Evolutionary conservation across 2,888 invertebrate genomes (phyloP).

Genomic region (Parnassius orleans): DNA sequence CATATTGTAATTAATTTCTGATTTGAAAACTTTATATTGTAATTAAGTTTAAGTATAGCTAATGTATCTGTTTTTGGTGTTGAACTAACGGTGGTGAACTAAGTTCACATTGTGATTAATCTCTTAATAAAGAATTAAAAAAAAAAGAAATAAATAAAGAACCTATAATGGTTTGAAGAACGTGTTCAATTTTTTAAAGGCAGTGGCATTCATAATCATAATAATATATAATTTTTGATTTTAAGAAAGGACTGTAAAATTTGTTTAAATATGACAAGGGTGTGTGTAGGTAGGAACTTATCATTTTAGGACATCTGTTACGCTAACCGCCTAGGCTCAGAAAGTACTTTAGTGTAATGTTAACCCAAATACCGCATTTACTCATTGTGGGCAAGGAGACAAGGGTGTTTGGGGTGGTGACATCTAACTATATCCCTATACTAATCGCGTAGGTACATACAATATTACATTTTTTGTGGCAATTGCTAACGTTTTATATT

Average conservation of each 20-base stretch:
- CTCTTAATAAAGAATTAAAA: too few relatives aligned
- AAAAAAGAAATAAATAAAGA: not conserved
- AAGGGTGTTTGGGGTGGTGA: slow-evolving; percentile 13
- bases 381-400: slow-evolving; percentile 1
- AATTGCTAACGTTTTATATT: too few relatives aligned
- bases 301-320: slow-evolving; percentile 23
- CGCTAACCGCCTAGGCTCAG: slow-evolving; percentile 12
- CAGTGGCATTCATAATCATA: not conserved
- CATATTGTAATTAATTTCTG: too few relatives aligned
- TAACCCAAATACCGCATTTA: slow-evolving; percentile 19
- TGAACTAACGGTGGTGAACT: too few relatives aligned
- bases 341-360: slow-evolving; percentile 11
- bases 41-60: too few relatives aligned
- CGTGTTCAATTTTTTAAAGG: too few relatives aligned
- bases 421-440: not conserved
- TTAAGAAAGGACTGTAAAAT: not conserved
- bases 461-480: too few relatives aligned
- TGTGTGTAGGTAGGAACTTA: not conserved
- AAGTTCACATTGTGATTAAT: too few relatives aligned
- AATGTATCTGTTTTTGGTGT: too few relatives aligned
- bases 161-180: not conserved
- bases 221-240: not conserved
- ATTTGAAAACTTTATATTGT: too few relatives aligned
- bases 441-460: too few relatives aligned
- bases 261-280: slow-evolving; percentile 10